Evolutionary conservation across 2,797 vertebrate species (phyloP).

Genomic region (Sparus aurata): DNA sequence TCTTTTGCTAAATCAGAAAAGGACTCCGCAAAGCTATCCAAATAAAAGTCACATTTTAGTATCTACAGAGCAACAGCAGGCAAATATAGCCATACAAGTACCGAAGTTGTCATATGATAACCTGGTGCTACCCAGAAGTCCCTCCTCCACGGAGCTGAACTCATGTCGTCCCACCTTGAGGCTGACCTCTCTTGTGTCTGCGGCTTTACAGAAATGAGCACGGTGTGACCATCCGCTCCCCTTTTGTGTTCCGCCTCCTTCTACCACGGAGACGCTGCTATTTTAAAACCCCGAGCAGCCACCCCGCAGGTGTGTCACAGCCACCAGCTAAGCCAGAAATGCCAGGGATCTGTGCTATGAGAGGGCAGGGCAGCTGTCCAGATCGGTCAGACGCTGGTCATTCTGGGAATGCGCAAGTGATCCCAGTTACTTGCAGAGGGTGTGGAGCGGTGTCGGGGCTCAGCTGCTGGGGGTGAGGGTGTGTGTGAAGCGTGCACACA

Average conservation of each 20-base stretch:
- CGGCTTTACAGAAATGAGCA: slow-evolving; percentile 30
- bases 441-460: slow-evolving; percentile 61
- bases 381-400: slow-evolving; percentile 75
- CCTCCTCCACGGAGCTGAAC: neutral
- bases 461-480: slow-evolving; percentile 65
- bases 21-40: no score
- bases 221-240: slow-evolving; percentile 38
- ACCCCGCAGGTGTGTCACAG: slow-evolving; percentile 76
- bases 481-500: slow-evolving; percentile 25
- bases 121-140: neutral
- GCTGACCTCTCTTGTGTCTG: slow-evolving; percentile 47
- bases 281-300: slow-evolving; percentile 72
- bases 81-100: no score
- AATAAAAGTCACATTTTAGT: no score
- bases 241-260: slow-evolving; percentile 25
- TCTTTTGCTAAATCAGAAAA: neutral
- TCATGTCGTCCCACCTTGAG: slow-evolving; percentile 5
- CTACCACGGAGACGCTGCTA: slow-evolving; percentile 67
- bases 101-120: neutral
- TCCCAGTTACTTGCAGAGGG: slow-evolving; percentile 69
- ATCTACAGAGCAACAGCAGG: no score
- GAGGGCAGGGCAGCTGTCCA: slow-evolving; percentile 84
- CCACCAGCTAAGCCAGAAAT: slow-evolving; percentile 77
- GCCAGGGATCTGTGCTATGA: slow-evolving; percentile 68
- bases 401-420: slow-evolving; percentile 82